phyloP scores from a whole-genome alignment of 2,888 invertebrate species.

The Scaptomyza parva region DNA sequence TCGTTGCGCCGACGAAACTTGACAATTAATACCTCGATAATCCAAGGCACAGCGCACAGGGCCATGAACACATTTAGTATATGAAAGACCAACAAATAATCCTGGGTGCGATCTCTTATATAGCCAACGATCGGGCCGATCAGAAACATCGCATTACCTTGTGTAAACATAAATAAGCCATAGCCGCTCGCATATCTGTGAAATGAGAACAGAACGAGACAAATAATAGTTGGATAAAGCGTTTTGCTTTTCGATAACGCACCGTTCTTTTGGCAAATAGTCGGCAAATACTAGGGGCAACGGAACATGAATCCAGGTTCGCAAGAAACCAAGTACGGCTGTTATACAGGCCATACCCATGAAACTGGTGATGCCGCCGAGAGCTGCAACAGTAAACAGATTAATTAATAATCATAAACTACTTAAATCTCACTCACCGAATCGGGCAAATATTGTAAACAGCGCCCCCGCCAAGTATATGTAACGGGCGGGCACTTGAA shows the following conservation, averaged over 20 bases:
- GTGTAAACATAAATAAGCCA: slow-evolving; percentile 90
- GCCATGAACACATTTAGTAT: slow-evolving; percentile 88
- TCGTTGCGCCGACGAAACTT: slow-evolving; percentile 74
- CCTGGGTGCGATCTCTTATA: slow-evolving; percentile 87
- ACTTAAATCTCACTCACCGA: slow-evolving; percentile 86
- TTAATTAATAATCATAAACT: background rate
- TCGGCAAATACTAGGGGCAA: slow-evolving; percentile 90
- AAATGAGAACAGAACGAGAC: no score
- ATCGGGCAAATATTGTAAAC: slow-evolving; percentile 88
- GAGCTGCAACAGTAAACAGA: slow-evolving; percentile 83
- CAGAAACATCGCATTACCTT: slow-evolving; percentile 88
- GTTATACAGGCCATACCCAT: slow-evolving; percentile 87
- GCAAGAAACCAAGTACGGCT: slow-evolving; percentile 88
- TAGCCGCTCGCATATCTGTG: slow-evolving; percentile 89
- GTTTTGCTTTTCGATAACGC: background rate
- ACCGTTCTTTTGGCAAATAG: slow-evolving; percentile 87
- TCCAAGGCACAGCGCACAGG: slow-evolving; percentile 89
- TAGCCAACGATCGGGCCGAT: slow-evolving; percentile 89
- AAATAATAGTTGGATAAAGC: background rate
- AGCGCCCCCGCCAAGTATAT: slow-evolving; percentile 88
- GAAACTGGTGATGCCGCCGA: slow-evolving; percentile 85
- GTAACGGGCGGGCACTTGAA: slow-evolving; percentile 87
- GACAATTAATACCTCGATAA: slow-evolving; percentile 86
- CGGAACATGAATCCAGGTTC: slow-evolving; percentile 90
- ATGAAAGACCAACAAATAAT: slow-evolving; percentile 89